These are phyloP conservation scores for Colletes latitarsis DNA, from an alignment of 1,140 invertebrate species.

Conservation along the genomic window DNA sequence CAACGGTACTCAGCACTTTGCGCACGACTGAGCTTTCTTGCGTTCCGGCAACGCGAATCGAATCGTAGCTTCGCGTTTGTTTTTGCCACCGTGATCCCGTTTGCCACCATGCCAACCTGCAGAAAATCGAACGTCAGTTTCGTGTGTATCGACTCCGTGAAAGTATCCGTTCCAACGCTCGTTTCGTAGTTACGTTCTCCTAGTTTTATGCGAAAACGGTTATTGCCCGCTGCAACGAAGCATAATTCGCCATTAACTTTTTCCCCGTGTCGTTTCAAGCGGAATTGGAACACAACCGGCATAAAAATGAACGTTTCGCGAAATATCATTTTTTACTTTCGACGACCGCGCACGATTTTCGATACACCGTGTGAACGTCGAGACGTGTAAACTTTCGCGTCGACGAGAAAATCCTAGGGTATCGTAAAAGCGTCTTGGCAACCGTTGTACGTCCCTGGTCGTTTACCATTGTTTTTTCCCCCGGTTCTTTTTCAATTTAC, in stretches of 20 bases:
- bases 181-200: not conserved
- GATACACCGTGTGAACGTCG: not conserved
- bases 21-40: not conserved
- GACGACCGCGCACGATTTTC: not conserved
- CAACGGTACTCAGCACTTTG: not conserved
- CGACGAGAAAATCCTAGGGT: not conserved
- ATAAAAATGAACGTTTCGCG: no score
- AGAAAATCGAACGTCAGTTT: not conserved
- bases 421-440: not conserved
- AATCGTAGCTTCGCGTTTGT: not conserved
- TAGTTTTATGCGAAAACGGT: not conserved
- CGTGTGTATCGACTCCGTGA: not conserved
- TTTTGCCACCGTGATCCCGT: not conserved
- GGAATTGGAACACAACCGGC: not conserved
- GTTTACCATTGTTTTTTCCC: no score
- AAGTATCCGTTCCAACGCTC: not conserved
- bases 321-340: no score
- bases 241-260: not conserved
- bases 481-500: not conserved
- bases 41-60: not conserved
- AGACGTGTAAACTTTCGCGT: not conserved
- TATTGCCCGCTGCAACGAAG: not conserved
- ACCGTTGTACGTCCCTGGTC: no score
- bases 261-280: not conserved
- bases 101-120: not conserved